Evolutionary conservation across 2,113 vertebrate species (phyloP), one percentile per base, ranked within the genome.

Genomic region (Notothenia rossii): DNA sequence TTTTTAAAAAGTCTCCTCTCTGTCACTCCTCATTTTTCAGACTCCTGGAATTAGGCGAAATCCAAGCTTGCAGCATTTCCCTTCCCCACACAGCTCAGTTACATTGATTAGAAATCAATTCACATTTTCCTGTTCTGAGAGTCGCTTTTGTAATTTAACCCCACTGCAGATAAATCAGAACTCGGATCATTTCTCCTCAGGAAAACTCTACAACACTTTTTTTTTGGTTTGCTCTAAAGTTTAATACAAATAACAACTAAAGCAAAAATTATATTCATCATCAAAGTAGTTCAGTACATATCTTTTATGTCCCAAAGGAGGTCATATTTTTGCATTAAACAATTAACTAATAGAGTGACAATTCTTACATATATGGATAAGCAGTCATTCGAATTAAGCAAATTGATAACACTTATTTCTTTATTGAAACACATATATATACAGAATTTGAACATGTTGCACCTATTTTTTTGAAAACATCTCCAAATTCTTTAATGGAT

Each of bases 51-150:
- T 86, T 43, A 84, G 80, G 64, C 9, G 77, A 89, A 90, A 89
- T 85, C 68, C 63, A 12, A 87, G 75, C 89, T 83, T 3, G 67
- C 11, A 36, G 66, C 43, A n/a, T 82, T 85, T 14, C 17, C 53
- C 65, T 67, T 66, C 10, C 67, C 82, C 68, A 15, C 83, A 36
- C 81, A 17, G 77, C 86, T 89, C 81, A 0, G 66, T 90, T 89
- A 76, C 87, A 61, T 67, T 89, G 87, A 91, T 91, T 85, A 88
- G 81, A 83, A 92, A 90, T 92, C 90, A 86, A 86, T 86, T 81
- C 86, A 83, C 75, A 51, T 88, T 81, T 88, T 88, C 73, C 86
- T 77, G 84, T 78, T 82, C 59, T 46, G 8, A 18, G 17, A 70
- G 72, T 58, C 22, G 1, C 77, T 83, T 40, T 81, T 84, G 88